phyloP scores from a whole-genome alignment of 1,140 invertebrate genomes.

The Diorhabda elongata region DNA sequence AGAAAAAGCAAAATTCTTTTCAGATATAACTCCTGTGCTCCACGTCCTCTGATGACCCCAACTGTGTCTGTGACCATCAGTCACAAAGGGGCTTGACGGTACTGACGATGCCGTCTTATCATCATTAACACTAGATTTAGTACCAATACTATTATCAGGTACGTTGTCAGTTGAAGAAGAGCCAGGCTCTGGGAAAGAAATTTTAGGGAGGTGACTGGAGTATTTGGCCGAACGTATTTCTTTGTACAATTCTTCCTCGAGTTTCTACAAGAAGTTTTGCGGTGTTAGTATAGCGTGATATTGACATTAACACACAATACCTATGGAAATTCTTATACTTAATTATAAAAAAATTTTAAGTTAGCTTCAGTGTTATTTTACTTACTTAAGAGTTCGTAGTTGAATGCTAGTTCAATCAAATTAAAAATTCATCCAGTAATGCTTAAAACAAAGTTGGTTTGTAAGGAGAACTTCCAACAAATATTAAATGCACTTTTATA shows the following conservation, averaged over 20 bases:
- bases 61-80: slow-evolving; percentile 24
- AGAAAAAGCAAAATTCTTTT: slow-evolving; percentile 14
- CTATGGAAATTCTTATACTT: no score
- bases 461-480: no score
- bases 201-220: slow-evolving; percentile 28
- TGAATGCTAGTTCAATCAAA: no score
- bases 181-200: slow-evolving; percentile 25
- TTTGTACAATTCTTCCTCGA: slow-evolving; percentile 36
- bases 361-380: no score
- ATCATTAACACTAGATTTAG: not conserved
- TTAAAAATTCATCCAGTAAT: no score
- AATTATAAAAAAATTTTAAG: no score
- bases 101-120: slow-evolving; percentile 23
- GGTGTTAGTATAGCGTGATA: slow-evolving; percentile 11
- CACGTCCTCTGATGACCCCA: slow-evolving; percentile 43
- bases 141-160: not conserved
- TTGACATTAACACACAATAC: not conserved
- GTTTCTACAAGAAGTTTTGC: slow-evolving; percentile 34
- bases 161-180: slow-evolving; percentile 24
- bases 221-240: slow-evolving; percentile 30
- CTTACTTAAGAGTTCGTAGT: no score
- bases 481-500: no score
- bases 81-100: slow-evolving; percentile 36
- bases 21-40: slow-evolving; percentile 33
- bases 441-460: no score